These are phyloP conservation scores for Bombyx huttoni DNA, from an alignment of 2,888 invertebrate genomes.

Conservation along the genomic window DNA sequence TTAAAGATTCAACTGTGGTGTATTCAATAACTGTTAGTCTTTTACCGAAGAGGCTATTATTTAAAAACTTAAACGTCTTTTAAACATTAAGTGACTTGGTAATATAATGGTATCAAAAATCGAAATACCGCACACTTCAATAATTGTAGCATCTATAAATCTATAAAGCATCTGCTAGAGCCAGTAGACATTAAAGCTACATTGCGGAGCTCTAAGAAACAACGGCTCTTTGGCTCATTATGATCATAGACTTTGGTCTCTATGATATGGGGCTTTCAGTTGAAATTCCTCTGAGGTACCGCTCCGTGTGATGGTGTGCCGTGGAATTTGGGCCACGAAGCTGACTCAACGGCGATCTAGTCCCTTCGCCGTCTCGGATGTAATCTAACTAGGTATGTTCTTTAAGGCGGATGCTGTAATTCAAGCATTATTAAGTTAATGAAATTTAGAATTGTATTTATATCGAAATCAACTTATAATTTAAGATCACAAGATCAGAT, in stretches of 20 bases:
- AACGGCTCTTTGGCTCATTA: slow-evolving; percentile 34
- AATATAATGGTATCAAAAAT: neutral
- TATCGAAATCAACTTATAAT: neutral
- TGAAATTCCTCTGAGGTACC: slow-evolving; percentile 25
- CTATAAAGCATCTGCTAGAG: slow-evolving; percentile 31
- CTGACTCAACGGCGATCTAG: slow-evolving; percentile 64
- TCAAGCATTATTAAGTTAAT: neutral
- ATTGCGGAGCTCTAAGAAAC: slow-evolving; percentile 36
- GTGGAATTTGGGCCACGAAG: slow-evolving; percentile 65
- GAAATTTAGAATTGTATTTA: neutral
- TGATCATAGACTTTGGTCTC: slow-evolving; percentile 21
- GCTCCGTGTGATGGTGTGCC: slow-evolving; percentile 48
- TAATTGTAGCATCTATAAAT: slow-evolving; percentile 5
- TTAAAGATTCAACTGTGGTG: too few relatives aligned
- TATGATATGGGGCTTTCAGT: slow-evolving; percentile 20
- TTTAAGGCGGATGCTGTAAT: neutral
- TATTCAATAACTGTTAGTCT: too few relatives aligned
- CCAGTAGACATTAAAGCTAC: slow-evolving; percentile 33
- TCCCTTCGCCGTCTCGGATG: slow-evolving; percentile 51
- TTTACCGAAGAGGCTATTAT: too few relatives aligned
- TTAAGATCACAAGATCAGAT: too few relatives aligned
- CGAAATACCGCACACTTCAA: neutral
- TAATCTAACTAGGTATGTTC: slow-evolving; percentile 17
- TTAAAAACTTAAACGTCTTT: too few relatives aligned
- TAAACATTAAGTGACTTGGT: neutral